A percentile compares a stretch with the other conserved stretches of the same genome.
Evolutionary conservation across 2,113 vertebrate species (phyloP).

Genomic region (Ailuropoda melanoleuca): DNA sequence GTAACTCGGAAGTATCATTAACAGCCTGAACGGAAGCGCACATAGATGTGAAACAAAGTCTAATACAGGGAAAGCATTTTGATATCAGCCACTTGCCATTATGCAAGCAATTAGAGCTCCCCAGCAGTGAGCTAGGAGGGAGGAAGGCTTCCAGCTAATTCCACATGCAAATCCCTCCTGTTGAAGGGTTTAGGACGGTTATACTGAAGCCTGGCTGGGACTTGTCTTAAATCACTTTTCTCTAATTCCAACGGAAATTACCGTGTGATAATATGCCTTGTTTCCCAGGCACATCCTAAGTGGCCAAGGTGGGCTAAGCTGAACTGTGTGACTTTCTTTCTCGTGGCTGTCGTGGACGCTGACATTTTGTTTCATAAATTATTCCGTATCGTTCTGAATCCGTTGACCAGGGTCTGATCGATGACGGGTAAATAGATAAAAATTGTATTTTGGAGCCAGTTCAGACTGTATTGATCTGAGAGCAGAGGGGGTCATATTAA

Average conservation of each 20-base stretch:
- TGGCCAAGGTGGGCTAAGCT: rapidly evolving
- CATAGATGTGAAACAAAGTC: rapidly evolving
- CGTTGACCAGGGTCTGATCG: background rate
- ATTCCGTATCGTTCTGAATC: background rate
- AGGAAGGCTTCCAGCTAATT: background rate
- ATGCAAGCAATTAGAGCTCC: rapidly evolving
- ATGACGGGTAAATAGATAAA: conserved; percentile 34
- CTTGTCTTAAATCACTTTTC: background rate
- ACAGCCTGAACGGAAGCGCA: rapidly evolving
- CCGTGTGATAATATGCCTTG: rapidly evolving
- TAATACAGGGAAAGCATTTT: background rate
- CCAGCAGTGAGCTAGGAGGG: rapidly evolving
- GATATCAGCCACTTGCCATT: rapidly evolving
- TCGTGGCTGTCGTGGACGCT: rapidly evolving
- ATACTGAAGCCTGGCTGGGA: background rate
- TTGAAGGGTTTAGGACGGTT: rapidly evolving
- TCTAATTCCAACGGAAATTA: background rate
- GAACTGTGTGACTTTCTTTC: rapidly evolving
- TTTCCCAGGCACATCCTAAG: rapidly evolving
- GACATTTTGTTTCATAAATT: background rate
- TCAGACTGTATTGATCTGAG: background rate
- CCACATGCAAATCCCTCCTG: background rate
- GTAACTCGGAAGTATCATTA: background rate
- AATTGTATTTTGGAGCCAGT: background rate
- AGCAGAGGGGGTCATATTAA: background rate